phyloP scores from a whole-genome alignment of 2,113 vertebrate genomes.

The Daphoenositta chrysoptera region DNA sequence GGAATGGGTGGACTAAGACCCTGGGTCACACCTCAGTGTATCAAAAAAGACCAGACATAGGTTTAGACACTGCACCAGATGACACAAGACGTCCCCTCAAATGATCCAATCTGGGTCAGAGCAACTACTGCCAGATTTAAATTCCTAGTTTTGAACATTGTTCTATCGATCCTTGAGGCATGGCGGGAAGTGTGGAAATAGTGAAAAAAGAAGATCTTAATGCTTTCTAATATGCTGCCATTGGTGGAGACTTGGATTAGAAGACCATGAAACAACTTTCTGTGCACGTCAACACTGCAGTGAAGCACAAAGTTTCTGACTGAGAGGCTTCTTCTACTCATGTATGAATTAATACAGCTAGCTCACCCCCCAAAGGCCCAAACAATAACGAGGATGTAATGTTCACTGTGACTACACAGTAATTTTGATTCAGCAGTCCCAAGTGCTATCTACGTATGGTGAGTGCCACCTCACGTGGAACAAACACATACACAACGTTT shows the following conservation, averaged over 20 bases:
- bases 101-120: neutral
- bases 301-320: neutral
- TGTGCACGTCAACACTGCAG: neutral
- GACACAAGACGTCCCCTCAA: neutral
- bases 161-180: neutral
- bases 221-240: neutral
- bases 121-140: neutral
- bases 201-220: neutral
- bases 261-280: neutral
- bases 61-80: neutral
- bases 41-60: neutral
- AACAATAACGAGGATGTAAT: neutral
- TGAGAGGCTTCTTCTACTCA: neutral
- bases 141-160: neutral
- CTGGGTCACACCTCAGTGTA: neutral
- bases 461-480: neutral
- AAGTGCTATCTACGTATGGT: neutral
- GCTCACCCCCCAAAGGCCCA: neutral
- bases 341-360: neutral
- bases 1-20: fast-evolving
- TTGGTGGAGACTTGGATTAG: neutral
- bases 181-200: neutral
- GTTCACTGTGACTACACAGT: neutral
- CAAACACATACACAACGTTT: neutral
- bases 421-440: neutral